Percentiles rank a stretch among this genome's conserved stretches.
Evolutionary conservation across 2,888 invertebrate species (phyloP).

Genomic region (Pardosa pseudoannulata): DNA sequence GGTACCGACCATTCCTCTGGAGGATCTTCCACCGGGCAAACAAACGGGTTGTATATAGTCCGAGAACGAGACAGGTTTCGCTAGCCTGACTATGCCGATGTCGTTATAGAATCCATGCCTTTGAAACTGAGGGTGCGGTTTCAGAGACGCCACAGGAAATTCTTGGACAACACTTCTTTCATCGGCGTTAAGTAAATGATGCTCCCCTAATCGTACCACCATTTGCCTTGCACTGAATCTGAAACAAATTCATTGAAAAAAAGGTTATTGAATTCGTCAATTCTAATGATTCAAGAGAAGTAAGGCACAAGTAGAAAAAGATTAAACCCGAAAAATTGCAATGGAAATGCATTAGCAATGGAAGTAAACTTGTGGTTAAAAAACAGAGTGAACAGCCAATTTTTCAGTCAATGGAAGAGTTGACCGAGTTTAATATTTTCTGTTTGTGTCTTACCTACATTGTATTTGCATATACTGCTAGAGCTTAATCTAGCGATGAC

Average conservation of each 20-base stretch:
- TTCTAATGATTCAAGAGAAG: too few relatives aligned
- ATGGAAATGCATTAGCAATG: too few relatives aligned
- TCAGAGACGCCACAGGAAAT: constrained; percentile 74
- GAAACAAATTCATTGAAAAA: neutral
- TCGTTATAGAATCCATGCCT: constrained; percentile 95
- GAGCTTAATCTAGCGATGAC: too few relatives aligned
- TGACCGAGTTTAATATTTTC: too few relatives aligned
- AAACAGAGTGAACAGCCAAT: too few relatives aligned
- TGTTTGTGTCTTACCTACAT: too few relatives aligned
- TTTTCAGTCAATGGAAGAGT: too few relatives aligned
- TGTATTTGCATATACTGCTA: too few relatives aligned
- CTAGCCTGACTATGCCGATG: constrained; percentile 88
- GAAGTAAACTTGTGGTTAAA: too few relatives aligned
- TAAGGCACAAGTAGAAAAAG: too few relatives aligned
- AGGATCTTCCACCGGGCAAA: constrained; percentile 82
- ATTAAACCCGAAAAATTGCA: too few relatives aligned
- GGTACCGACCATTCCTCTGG: constrained; percentile 84
- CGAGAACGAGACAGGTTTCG: constrained; percentile 86
- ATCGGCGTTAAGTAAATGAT: constrained; percentile 88
- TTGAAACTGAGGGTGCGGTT: constrained; percentile 89
- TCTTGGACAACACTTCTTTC: constrained; percentile 89
- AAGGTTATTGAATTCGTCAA: too few relatives aligned
- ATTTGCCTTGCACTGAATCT: constrained; percentile 80
- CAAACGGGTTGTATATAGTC: constrained; percentile 93
- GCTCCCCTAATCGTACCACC: constrained; percentile 91